Conservation (phyloP, 2,888 invertebrate species). For the Lepidocyrtinus sp. region DNA sequence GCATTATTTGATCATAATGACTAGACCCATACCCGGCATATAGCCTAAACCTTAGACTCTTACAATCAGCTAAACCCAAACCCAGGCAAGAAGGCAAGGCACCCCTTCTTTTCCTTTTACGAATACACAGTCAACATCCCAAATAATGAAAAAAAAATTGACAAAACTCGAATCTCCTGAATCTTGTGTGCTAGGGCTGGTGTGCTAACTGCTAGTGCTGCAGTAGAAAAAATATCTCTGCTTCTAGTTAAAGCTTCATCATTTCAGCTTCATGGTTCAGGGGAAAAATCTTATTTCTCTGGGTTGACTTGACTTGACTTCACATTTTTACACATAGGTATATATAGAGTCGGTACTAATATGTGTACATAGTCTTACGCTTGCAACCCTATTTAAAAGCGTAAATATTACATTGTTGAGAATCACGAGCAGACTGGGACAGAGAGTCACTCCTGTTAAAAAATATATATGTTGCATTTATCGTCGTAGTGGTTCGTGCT, state of each 20-base stretch:
- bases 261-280: constrained; percentile 42
- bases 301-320: background rate
- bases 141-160: constrained; percentile 17
- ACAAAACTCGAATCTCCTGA: constrained; percentile 13
- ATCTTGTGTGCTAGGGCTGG: too few species aligned
- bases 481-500: background rate
- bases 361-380: background rate
- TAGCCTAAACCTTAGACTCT: too few species aligned
- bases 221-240: too few species aligned
- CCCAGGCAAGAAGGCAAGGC: constrained; percentile 11
- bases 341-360: background rate
- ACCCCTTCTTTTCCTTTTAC: constrained; percentile 42
- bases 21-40: background rate
- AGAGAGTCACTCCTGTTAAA: background rate
- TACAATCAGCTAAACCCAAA: too few species aligned
- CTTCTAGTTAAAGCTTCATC: background rate
- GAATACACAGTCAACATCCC: background rate
- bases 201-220: too few species aligned
- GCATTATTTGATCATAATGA: too few species aligned
- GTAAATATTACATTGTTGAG: constrained; percentile 4
- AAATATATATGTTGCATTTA: background rate
- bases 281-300: constrained; percentile 19
- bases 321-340: background rate
- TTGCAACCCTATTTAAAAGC: background rate
- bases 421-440: constrained; percentile 6